A percentile compares a stretch with the other conserved stretches of the same genome.
These are phyloP conservation scores for Acanthisitta chloris DNA, from an alignment of 2,113 vertebrate species.

Conservation along the genomic window DNA sequence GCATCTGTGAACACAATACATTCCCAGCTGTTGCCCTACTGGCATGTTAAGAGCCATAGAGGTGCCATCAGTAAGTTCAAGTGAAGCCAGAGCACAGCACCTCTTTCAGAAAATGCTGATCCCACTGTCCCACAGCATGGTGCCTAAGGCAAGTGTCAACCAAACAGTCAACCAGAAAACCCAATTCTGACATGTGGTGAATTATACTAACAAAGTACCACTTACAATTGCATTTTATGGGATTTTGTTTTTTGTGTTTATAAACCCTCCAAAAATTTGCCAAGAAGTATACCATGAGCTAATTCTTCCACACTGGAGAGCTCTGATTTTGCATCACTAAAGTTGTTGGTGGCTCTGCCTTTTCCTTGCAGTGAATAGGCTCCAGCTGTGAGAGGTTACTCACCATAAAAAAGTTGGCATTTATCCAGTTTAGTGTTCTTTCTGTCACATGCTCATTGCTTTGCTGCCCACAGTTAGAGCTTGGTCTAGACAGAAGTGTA, in stretches of 20 bases:
- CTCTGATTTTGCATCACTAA: neutral
- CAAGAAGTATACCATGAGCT: neutral
- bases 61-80: neutral
- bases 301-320: neutral
- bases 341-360: neutral
- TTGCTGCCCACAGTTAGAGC: neutral
- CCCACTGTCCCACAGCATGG: neutral
- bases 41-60: neutral
- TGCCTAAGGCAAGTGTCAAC: neutral
- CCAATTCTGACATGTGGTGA: neutral
- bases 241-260: neutral
- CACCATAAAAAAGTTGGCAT: neutral
- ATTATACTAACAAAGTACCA: neutral
- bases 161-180: neutral
- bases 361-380: neutral
- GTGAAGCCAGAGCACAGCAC: neutral
- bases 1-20: neutral
- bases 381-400: neutral
- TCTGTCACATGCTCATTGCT: neutral
- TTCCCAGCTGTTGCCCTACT: neutral
- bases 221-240: neutral
- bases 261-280: neutral
- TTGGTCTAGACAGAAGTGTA: neutral
- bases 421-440: neutral
- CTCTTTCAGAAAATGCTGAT: fast-evolving